Evolutionary conservation across 2,113 vertebrate species (phyloP).

Genomic region (Coturnix japonica): DNA sequence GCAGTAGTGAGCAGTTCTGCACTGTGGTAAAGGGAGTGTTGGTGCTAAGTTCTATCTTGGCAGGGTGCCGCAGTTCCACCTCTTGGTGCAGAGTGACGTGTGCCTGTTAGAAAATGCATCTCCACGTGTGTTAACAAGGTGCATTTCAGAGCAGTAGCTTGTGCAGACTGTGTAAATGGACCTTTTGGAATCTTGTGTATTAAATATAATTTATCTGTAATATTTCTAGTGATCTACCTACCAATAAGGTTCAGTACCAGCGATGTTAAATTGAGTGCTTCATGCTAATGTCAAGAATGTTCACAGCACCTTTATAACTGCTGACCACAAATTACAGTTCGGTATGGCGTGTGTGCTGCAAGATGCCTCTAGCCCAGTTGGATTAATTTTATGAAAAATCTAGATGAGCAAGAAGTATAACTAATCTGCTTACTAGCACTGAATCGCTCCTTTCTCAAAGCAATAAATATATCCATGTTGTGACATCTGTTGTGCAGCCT

Average conservation of each 20-base stretch:
- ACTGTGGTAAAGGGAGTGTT: neutral
- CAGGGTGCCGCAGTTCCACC: neutral
- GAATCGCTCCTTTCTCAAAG: conserved; percentile 77
- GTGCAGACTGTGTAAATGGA: neutral
- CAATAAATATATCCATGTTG: conserved; percentile 77
- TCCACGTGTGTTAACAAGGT: neutral
- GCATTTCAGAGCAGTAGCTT: neutral
- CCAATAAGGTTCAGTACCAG: neutral
- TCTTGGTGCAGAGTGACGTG: neutral
- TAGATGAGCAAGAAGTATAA: conserved; percentile 71
- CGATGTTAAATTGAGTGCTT: neutral
- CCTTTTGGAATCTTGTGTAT: neutral
- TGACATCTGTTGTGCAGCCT: conserved; percentile 71
- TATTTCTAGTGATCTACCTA: neutral
- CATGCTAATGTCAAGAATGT: conserved; percentile 54
- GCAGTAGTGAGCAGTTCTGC: neutral
- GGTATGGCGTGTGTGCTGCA: conserved; percentile 56
- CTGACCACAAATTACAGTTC: conserved; percentile 18
- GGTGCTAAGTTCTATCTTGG: neutral
- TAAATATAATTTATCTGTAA: neutral
- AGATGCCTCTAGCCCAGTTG: conserved; percentile 74
- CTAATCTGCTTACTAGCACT: conserved; percentile 74
- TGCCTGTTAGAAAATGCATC: neutral
- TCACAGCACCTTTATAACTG: conserved; percentile 41
- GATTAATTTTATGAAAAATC: conserved; percentile 62